phyloP scores from a whole-genome alignment of 2,797 vertebrate genomes.

The Fratercula arctica region DNA sequence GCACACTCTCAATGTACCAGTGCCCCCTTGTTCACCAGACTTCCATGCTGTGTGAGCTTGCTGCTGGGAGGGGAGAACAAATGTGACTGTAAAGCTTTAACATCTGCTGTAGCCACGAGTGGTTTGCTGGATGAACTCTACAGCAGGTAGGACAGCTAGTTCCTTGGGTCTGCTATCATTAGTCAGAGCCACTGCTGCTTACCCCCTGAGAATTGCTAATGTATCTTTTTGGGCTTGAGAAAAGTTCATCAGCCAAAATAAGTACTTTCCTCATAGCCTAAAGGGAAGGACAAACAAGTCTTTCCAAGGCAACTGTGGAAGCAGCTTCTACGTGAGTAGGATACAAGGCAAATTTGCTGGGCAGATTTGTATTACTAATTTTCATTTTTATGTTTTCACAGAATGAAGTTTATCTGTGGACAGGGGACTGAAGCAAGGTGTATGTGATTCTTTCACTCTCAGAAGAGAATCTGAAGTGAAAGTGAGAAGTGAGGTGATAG shows the following conservation, averaged over 20 bases:
- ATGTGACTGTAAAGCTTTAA: neutral
- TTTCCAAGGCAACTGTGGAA: neutral
- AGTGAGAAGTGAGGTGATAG: neutral
- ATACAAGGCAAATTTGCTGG: neutral
- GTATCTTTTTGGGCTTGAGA: neutral
- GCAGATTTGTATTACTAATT: neutral
- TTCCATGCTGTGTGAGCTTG: neutral
- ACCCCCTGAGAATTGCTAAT: neutral
- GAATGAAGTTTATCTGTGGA: neutral
- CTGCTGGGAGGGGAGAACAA: constrained; percentile 24
- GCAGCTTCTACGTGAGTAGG: neutral
- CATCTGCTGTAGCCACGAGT: neutral
- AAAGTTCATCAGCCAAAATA: neutral
- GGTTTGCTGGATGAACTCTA: constrained; percentile 22
- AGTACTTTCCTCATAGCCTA: neutral
- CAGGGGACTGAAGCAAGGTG: neutral
- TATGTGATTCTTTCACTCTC: neutral
- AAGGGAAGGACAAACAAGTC: neutral
- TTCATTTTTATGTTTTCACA: neutral
- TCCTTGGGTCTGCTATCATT: neutral
- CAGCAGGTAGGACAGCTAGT: constrained; percentile 37
- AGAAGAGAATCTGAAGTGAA: neutral
- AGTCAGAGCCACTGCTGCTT: neutral
- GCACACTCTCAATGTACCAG: neutral
- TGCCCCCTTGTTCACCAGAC: neutral